Conservation (phyloP, 2,888 invertebrate species). For the Tachina grossa region DNA sequence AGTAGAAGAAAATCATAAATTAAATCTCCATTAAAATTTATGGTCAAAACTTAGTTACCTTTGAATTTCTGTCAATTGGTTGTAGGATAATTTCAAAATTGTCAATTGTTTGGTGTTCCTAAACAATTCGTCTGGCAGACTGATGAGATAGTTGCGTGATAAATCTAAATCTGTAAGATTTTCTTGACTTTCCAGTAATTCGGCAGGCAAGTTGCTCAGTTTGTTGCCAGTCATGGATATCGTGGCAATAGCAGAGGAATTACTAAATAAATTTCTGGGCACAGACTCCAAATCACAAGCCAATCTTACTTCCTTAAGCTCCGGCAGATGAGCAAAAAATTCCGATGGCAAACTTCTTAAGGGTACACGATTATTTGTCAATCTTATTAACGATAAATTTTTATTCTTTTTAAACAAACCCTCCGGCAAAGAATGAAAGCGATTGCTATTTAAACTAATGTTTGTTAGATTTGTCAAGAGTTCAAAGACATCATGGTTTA, state of each 20-base stretch:
- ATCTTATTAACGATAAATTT: constrained; percentile 84
- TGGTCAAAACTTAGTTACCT: constrained; percentile 82
- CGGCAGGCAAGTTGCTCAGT: constrained; percentile 84
- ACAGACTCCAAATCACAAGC: constrained; percentile 85
- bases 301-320: constrained; percentile 85
- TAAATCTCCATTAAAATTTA: background rate
- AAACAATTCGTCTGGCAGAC: constrained; percentile 86
- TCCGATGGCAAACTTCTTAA: constrained; percentile 85
- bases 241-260: constrained; percentile 85
- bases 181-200: constrained; percentile 86
- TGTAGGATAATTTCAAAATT: constrained; percentile 86
- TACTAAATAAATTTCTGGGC: constrained; percentile 86
- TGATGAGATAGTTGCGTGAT: constrained; percentile 86
- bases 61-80: constrained; percentile 85
- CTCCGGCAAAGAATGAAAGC: constrained; percentile 86
- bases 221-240: constrained; percentile 86
- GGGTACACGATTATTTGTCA: constrained; percentile 85
- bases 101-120: constrained; percentile 84
- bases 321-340: constrained; percentile 86
- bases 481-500: constrained; percentile 86
- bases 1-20: background rate
- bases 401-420: constrained; percentile 85
- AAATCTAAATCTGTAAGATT: constrained; percentile 87
- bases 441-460: constrained; percentile 88
- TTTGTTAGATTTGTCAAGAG: constrained; percentile 85